Percentiles rank a stretch among this genome's conserved stretches.
Conservation (phyloP, 2,113 vertebrate genomes). For the Eurystomus gularis region DNA sequence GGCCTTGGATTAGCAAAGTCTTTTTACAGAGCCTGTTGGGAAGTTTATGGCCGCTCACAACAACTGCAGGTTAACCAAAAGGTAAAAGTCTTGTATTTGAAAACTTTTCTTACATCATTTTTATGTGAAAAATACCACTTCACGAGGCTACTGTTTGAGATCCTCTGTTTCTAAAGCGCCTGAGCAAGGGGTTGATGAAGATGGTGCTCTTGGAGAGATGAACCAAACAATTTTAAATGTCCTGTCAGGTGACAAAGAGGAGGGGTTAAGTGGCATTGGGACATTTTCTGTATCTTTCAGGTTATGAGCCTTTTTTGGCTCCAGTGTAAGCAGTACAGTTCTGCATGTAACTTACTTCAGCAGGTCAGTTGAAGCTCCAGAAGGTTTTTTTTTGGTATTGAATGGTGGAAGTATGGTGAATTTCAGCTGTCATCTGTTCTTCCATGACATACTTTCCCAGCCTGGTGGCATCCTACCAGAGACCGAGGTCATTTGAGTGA, state of each 20-base stretch:
- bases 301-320: neutral
- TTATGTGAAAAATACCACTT: neutral
- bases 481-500: neutral
- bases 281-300: neutral
- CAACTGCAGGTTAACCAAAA: conserved; percentile 79
- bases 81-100: conserved; percentile 71
- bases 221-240: neutral
- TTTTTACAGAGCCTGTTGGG: conserved; percentile 86
- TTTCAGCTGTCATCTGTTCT: neutral
- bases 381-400: neutral
- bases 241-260: neutral
- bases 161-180: neutral
- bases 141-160: neutral
- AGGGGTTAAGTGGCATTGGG: neutral
- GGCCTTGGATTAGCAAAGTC: conserved; percentile 85
- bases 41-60: conserved; percentile 85
- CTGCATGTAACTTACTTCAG: neutral
- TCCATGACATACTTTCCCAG: neutral
- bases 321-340: neutral
- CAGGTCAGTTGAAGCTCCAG: neutral
- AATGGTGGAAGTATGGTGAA: neutral
- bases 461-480: neutral
- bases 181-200: neutral
- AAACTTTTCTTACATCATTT: neutral
- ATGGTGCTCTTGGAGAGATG: neutral